A percentile compares a stretch with the other conserved stretches of the same genome.
phyloP scores from a whole-genome alignment of 1,140 invertebrate species.

The Papilio aristodemus region DNA sequence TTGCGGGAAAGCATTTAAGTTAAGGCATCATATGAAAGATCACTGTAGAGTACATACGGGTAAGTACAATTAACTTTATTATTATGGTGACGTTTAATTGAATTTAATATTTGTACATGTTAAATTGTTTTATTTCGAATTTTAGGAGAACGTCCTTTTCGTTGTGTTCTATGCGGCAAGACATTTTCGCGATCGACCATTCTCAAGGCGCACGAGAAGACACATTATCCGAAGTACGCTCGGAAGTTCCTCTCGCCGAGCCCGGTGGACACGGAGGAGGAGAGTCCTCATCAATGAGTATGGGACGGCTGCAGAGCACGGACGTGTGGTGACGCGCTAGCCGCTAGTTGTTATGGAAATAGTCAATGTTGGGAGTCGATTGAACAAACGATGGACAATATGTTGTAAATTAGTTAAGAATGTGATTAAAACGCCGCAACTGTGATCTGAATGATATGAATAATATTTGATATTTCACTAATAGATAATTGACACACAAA shows the following conservation, averaged over 20 bases:
- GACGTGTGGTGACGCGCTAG: slow-evolving; percentile 54
- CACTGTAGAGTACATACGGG: slow-evolving; percentile 94
- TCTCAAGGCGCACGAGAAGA: slow-evolving; percentile 94
- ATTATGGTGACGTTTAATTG: slow-evolving; percentile 24
- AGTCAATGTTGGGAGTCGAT: slow-evolving; percentile 66
- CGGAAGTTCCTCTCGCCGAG: slow-evolving; percentile 92
- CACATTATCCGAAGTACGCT: slow-evolving; percentile 94
- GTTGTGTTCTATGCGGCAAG: slow-evolving; percentile 93
- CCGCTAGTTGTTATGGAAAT: slow-evolving; percentile 55
- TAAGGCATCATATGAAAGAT: slow-evolving; percentile 95
- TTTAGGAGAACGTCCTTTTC: slow-evolving; percentile 90
- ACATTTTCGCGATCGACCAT: slow-evolving; percentile 94
- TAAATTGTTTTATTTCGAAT: slow-evolving; percentile 36
- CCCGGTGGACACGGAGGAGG: slow-evolving; percentile 89
- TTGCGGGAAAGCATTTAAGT: slow-evolving; percentile 94
- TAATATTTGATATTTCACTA: slow-evolving; percentile 81
- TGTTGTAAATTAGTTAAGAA: slow-evolving; percentile 77
- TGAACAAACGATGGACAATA: slow-evolving; percentile 75
- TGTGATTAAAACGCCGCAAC: slow-evolving; percentile 81
- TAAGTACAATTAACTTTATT: slow-evolving; percentile 56
- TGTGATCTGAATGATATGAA: slow-evolving; percentile 82
- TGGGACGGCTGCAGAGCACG: slow-evolving; percentile 51
- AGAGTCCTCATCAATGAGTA: slow-evolving; percentile 86
- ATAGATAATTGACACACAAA: slow-evolving; percentile 75
- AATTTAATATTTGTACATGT: neutral